These are phyloP conservation scores for Argya squamiceps DNA, from an alignment of 2,797 vertebrate species.

Conservation along the genomic window DNA sequence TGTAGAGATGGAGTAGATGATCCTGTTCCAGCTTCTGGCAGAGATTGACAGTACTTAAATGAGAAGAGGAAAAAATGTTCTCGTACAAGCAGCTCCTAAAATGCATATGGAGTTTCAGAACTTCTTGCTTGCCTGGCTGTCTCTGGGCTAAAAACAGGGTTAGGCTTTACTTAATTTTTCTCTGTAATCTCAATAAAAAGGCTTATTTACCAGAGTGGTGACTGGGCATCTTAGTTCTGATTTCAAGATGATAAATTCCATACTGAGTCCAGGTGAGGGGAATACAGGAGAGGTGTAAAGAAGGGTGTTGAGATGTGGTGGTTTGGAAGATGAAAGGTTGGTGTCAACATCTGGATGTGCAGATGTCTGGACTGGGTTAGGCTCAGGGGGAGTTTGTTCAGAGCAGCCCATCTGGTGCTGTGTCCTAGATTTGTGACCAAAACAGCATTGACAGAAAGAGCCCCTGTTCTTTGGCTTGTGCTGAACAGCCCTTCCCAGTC, in stretches of 20 bases:
- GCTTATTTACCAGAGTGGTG: fast-evolving
- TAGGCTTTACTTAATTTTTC: background rate
- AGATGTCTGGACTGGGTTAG: background rate
- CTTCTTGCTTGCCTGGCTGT: background rate
- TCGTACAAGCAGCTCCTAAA: background rate
- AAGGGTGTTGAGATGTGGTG: fast-evolving
- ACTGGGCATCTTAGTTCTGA: background rate
- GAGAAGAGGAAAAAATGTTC: background rate
- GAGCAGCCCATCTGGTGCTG: background rate
- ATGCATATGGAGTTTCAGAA: background rate
- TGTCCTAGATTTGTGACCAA: background rate
- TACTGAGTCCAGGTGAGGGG: fast-evolving
- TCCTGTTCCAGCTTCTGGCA: background rate
- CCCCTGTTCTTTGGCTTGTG: background rate
- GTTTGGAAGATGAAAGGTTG: background rate
- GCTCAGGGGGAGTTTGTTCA: background rate
- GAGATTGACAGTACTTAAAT: conserved; percentile 27
- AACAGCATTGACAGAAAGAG: fast-evolving
- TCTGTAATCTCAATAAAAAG: background rate
- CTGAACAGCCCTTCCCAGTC: background rate
- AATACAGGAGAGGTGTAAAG: background rate
- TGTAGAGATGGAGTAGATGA: conserved; percentile 24
- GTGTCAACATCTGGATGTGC: background rate
- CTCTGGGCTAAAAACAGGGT: background rate
- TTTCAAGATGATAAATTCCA: background rate